Base-by-base conservation (phyloP, 1,140 invertebrate species). In the Drosophila elegans region DNA sequence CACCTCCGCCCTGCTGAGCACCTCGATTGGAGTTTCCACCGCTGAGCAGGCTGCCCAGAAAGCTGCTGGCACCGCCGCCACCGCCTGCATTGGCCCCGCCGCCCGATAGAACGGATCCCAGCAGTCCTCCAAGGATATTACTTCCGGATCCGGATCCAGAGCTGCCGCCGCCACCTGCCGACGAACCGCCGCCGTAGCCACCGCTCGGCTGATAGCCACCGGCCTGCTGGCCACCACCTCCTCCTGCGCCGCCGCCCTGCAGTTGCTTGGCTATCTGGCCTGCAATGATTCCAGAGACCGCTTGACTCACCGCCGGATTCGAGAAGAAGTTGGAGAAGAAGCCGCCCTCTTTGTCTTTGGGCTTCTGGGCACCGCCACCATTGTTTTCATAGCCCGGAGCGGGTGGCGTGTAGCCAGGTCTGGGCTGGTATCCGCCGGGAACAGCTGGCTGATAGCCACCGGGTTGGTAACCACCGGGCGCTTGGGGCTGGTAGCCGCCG, bases 321-420 rank as follows among this genome's bases (percentile, higher is more conserved):
- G 88, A 91, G 63, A 92, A 91, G 64, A 92, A 91, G 49, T 77
- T 91, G 38, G 91, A 92, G 63, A 92, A 90, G 77, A 92, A 92
- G 54, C 91, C 88, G 62, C 91, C 91, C 62, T 91, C 78, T 46
- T 92, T 92, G 46, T 92, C 91, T 51, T 91, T 92, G 11, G 82
- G 86, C 49, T 92, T 90, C 11, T 90, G 86, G 10, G 45, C 67
- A 16, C 77, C 57, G 34, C 79, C 83, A 12, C 68, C 76, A 0
- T 66, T 74, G 46, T 78, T 74, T 3, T 83, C 83, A 44, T 91
- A 90, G 36, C 91, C 91, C 36, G 75, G 80, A 3, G 78, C 80
- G 12, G 78, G 74, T 9, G 82, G 80, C 1, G 81, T 89, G 51
- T 91, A 91, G 66, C 89, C 83, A 36, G 76, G 80, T 25, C 27